Percentiles rank a stretch among this genome's conserved stretches.
These are phyloP conservation scores for Anoplolepis gracilipes DNA, from an alignment of 1,140 invertebrate species.

Conservation along the genomic window DNA sequence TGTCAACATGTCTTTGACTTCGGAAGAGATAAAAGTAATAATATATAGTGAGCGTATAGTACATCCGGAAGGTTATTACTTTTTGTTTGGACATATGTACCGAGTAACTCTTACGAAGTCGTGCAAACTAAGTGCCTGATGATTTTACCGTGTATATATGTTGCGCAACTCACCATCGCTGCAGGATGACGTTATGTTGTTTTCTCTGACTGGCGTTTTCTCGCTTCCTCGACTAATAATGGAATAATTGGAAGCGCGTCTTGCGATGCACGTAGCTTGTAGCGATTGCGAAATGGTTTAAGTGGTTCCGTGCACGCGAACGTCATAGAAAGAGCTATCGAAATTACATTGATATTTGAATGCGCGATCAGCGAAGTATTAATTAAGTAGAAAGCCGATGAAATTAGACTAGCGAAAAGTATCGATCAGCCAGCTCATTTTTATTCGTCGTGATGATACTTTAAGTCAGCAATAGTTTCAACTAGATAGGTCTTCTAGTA, in stretches of 20 bases:
- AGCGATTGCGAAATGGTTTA: slow-evolving; percentile 33
- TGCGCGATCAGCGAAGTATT: slow-evolving; percentile 11
- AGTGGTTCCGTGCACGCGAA: slow-evolving; percentile 39
- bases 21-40: not conserved
- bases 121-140: slow-evolving; percentile 28
- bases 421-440: not conserved
- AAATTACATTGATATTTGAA: slow-evolving; percentile 42
- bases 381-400: slow-evolving; percentile 50
- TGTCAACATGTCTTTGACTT: not conserved
- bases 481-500: slow-evolving; percentile 4
- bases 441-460: not conserved
- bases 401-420: slow-evolving; percentile 24
- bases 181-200: slow-evolving; percentile 23
- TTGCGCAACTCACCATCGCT: slow-evolving; percentile 30
- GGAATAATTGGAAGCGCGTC: slow-evolving; percentile 56
- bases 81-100: slow-evolving; percentile 2
- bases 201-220: slow-evolving; percentile 47
- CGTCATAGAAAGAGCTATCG: not conserved
- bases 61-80: not conserved
- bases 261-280: slow-evolving; percentile 39
- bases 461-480: not conserved
- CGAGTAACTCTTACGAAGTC: not conserved
- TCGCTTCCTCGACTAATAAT: slow-evolving; percentile 39
- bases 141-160: slow-evolving; percentile 4
- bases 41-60: not conserved